Percentiles rank a stretch among this genome's conserved stretches.
These are phyloP conservation scores for Pycnomerus fuliginosus DNA, from an alignment of 2,888 invertebrate genomes.

Conservation along the genomic window DNA sequence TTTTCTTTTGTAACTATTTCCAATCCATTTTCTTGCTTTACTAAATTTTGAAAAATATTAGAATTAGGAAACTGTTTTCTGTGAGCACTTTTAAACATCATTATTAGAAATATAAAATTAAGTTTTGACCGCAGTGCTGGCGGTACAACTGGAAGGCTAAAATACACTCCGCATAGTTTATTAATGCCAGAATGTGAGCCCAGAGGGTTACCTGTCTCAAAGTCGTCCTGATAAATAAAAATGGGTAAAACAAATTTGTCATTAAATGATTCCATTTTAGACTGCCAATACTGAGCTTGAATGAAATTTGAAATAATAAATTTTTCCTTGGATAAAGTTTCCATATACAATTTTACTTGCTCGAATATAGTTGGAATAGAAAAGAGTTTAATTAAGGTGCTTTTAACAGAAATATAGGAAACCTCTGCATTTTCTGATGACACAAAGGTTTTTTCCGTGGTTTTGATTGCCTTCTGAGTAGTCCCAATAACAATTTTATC, in stretches of 20 bases:
- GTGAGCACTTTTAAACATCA: constrained; percentile 13
- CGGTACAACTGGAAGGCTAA: constrained; percentile 6
- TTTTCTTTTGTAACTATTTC: not conserved
- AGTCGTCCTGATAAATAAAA: constrained; percentile 14
- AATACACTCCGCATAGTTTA: constrained; percentile 9
- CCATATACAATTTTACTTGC: not conserved
- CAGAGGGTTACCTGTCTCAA: constrained; percentile 10
- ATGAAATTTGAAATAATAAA: not conserved
- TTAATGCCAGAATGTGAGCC: constrained; percentile 13
- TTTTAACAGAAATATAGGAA: not conserved
- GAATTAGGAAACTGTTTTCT: constrained; percentile 15
- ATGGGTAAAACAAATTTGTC: too few species aligned
- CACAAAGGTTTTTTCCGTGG: not conserved
- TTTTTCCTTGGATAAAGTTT: too few species aligned
- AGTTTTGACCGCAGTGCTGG: constrained; percentile 8
- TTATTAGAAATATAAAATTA: constrained; percentile 9
- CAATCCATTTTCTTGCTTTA: constrained; percentile 4
- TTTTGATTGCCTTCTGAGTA: not conserved
- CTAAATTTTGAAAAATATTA: too few species aligned
- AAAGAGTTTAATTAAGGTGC: not conserved
- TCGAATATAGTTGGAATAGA: not conserved
- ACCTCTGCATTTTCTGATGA: too few species aligned
- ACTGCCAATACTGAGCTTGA: not conserved
- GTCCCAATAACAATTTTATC: not conserved
- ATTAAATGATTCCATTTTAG: not conserved